These are phyloP conservation scores for Matsumyia berberina DNA, from an alignment of 2,888 invertebrate species.

Conservation along the genomic window DNA sequence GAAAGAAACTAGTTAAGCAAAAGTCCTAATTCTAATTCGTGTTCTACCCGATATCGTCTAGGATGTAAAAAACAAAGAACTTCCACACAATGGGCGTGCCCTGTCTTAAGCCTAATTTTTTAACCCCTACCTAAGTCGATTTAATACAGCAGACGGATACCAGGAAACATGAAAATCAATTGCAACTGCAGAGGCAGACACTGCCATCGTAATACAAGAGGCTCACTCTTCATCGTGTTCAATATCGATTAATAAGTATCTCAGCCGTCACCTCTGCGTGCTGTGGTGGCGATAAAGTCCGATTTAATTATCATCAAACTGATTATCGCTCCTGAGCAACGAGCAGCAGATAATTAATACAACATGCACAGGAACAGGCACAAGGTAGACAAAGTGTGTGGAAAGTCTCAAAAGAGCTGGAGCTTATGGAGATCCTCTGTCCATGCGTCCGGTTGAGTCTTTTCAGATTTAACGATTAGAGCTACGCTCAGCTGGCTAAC, in stretches of 20 bases:
- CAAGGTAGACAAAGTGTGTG: slow-evolving; percentile 8
- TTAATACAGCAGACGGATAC: slow-evolving; percentile 20
- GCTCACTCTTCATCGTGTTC: slow-evolving; percentile 34
- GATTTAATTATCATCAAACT: slow-evolving; percentile 62
- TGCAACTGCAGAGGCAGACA: slow-evolving; percentile 42
- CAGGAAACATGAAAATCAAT: slow-evolving; percentile 30
- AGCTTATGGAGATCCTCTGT: slow-evolving; percentile 3
- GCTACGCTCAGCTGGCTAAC: slow-evolving; percentile 8
- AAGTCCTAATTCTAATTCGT: no score
- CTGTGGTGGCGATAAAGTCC: slow-evolving; percentile 29
- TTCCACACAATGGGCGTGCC: no score
- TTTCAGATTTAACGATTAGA: slow-evolving; percentile 22
- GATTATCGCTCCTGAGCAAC: slow-evolving; percentile 45
- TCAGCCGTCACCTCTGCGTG: slow-evolving; percentile 26
- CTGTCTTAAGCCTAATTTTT: no score
- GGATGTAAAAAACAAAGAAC: no score
- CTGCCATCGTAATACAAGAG: slow-evolving; percentile 13
- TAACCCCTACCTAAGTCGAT: background rate
- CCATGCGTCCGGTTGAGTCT: slow-evolving; percentile 31
- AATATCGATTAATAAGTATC: slow-evolving; percentile 56
- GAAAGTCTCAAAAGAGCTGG: background rate
- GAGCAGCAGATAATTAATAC: slow-evolving; percentile 42
- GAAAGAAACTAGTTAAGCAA: no score
- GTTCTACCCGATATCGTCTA: background rate
- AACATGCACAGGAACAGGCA: background rate